Evolutionary conservation across 2,888 invertebrate species (phyloP).

Genomic region (Limnephilus auricula): DNA sequence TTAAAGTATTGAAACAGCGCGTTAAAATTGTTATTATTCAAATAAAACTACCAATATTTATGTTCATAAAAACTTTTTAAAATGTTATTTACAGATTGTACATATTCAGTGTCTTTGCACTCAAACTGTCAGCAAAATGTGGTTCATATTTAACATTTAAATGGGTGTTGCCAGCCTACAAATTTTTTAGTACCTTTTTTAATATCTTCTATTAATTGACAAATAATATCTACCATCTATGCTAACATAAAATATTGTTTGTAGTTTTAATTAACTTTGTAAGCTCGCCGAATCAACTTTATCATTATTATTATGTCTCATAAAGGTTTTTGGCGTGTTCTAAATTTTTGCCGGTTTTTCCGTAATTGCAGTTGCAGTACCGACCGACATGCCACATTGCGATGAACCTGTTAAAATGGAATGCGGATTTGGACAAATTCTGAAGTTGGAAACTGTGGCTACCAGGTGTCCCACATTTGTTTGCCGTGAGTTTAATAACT

Average conservation of each 20-base stretch:
- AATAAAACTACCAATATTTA: too few species aligned
- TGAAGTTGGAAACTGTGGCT: conserved; percentile 81
- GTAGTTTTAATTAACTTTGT: not conserved
- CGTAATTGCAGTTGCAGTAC: conserved; percentile 75
- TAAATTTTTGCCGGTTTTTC: conserved; percentile 42
- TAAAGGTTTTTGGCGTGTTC: not conserved
- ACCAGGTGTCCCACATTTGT: conserved; percentile 85
- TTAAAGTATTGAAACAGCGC: too few species aligned
- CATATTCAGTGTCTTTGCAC: too few species aligned
- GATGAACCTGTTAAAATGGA: conserved; percentile 82
- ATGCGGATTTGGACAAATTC: conserved; percentile 84
- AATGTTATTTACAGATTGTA: too few species aligned
- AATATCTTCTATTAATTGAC: too few species aligned
- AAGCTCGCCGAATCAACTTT: not conserved
- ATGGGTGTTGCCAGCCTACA: too few species aligned
- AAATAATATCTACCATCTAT: not conserved
- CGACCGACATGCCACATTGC: conserved; percentile 75
- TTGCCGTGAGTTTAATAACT: conserved; percentile 77
- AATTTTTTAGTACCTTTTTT: too few species aligned
- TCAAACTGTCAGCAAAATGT: too few species aligned
- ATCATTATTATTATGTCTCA: not conserved
- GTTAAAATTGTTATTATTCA: too few species aligned
- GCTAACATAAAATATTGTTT: not conserved
- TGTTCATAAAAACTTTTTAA: too few species aligned
- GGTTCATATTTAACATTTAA: too few species aligned